phyloP scores from a whole-genome alignment of 2,113 vertebrate genomes.

The Rhipidura dahli region DNA sequence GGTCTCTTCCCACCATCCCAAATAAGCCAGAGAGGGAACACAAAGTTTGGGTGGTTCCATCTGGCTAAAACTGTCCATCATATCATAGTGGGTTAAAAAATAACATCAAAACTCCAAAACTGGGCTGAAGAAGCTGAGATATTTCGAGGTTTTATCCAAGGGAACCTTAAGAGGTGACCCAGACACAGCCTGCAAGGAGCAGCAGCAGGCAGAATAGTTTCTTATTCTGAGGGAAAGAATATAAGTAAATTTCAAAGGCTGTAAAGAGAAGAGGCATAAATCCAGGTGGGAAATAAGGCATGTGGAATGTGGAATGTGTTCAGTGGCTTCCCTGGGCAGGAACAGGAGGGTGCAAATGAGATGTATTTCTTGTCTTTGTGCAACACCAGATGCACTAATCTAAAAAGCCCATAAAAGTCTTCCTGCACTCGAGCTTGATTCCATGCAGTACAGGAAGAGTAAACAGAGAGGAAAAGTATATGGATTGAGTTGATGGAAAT shows the following conservation, averaged over 20 bases:
- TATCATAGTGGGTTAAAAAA: background rate
- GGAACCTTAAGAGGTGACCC: background rate
- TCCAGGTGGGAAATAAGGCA: background rate
- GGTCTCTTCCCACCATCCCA: background rate
- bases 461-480: constrained; percentile 50
- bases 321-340: background rate
- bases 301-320: background rate
- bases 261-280: background rate
- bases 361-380: background rate
- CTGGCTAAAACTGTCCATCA: background rate
- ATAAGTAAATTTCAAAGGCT: background rate
- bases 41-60: background rate
- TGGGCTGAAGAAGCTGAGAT: background rate
- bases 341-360: background rate
- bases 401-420: constrained; percentile 23
- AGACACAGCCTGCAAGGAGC: background rate
- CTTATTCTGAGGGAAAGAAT: background rate
- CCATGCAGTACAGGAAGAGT: background rate
- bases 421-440: background rate
- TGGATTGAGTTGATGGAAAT: constrained; percentile 52
- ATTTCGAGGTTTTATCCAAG: background rate
- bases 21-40: background rate
- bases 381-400: background rate
- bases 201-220: background rate
- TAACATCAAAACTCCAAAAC: background rate